phyloP scores from a whole-genome alignment of 2,113 vertebrate genomes.

The Anhinga rufa region DNA sequence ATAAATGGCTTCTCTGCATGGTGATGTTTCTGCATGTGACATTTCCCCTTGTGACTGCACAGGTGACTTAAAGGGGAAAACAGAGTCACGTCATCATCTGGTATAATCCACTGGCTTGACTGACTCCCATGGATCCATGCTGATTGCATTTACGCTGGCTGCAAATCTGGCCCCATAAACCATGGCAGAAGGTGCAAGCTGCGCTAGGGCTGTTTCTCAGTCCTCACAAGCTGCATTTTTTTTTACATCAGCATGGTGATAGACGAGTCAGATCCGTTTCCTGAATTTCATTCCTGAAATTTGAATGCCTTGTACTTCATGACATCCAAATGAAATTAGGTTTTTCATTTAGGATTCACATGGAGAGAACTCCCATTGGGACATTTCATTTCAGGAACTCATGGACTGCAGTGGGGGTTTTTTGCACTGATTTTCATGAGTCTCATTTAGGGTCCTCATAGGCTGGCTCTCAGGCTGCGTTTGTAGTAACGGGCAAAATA shows the following conservation, averaged over 20 bases:
- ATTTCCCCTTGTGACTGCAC: not conserved
- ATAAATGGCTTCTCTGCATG: constrained; percentile 15
- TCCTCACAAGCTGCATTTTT: not conserved
- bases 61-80: not conserved
- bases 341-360: not conserved
- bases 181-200: not conserved
- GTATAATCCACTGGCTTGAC: not conserved
- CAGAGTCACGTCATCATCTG: not conserved
- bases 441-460: not conserved
- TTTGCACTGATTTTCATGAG: not conserved
- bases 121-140: not conserved
- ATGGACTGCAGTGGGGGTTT: not conserved
- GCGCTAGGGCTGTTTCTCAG: not conserved
- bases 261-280: not conserved
- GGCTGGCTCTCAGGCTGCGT: not conserved
- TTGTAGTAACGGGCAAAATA: not conserved
- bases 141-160: not conserved
- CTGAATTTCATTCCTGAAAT: not conserved
- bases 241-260: not conserved
- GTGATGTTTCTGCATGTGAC: not conserved
- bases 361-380: not conserved
- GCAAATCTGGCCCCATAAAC: not conserved
- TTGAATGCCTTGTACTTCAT: not conserved
- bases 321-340: not conserved
- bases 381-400: not conserved